These are phyloP conservation scores for Hippotragus niger DNA, from an alignment of 2,113 vertebrate genomes.

Conservation along the genomic window DNA sequence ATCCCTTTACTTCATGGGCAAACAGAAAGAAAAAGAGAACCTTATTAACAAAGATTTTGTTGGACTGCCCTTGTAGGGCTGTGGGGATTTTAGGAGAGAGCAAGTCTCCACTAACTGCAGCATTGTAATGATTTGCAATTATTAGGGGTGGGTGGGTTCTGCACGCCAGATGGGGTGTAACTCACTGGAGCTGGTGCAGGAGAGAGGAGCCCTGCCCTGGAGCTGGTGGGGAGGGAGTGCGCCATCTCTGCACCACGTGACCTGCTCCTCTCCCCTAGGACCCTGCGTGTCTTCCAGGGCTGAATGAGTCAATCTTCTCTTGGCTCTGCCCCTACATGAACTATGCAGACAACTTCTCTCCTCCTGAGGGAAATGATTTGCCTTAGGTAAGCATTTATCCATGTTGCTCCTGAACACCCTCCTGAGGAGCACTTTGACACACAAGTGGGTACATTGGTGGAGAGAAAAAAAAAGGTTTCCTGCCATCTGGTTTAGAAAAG, in stretches of 20 bases:
- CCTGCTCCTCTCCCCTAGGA: neutral
- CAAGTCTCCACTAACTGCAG: fast-evolving
- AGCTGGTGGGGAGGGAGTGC: neutral
- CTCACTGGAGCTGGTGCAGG: neutral
- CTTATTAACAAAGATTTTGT: neutral
- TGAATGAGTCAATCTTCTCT: neutral
- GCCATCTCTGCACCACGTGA: fast-evolving
- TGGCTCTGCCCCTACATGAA: fast-evolving
- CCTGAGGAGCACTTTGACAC: neutral
- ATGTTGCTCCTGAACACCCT: neutral
- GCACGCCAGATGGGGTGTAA: fast-evolving
- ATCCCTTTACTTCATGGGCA: neutral
- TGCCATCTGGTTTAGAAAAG: neutral
- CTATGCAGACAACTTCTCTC: neutral
- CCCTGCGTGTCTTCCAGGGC: fast-evolving
- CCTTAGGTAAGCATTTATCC: neutral
- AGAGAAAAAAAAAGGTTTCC: neutral
- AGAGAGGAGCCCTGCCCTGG: no score
- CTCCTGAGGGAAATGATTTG: neutral
- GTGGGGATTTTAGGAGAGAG: neutral
- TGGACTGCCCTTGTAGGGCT: neutral
- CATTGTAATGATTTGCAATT: no score
- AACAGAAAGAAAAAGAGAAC: neutral
- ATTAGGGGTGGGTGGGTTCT: neutral
- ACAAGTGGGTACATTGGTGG: neutral